Conservation (phyloP, 2,888 invertebrate species). For the Epinotia brunnichana region DNA sequence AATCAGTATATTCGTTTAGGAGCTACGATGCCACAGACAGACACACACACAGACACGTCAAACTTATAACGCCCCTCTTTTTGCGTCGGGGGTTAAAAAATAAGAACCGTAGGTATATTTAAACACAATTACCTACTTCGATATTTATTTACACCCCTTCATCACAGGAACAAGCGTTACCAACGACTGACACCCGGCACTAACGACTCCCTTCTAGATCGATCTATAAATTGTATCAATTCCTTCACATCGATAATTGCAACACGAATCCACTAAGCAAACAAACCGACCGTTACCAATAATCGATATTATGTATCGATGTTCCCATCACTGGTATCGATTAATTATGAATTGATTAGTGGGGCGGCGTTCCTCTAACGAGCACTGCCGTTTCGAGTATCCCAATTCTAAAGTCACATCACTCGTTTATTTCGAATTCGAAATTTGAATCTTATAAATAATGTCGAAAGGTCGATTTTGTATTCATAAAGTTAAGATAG, state of each 20-base stretch:
- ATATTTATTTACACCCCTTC: background rate
- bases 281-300: constrained; percentile 43
- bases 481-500: too few relatives aligned
- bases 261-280: constrained; percentile 35
- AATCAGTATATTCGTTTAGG: too few relatives aligned
- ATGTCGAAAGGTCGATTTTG: background rate
- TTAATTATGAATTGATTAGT: constrained; percentile 45
- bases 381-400: constrained; percentile 30
- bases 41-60: too few relatives aligned
- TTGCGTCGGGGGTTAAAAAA: too few relatives aligned
- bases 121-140: too few relatives aligned
- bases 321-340: constrained; percentile 42
- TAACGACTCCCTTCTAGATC: constrained; percentile 1
- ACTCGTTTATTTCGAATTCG: background rate
- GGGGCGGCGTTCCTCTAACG: constrained; percentile 41
- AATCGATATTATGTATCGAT: constrained; percentile 43
- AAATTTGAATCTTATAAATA: background rate
- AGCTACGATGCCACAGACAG: too few relatives aligned
- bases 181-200: constrained; percentile 1
- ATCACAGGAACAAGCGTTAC: background rate
- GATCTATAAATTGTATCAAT: constrained; percentile 19
- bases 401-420: background rate
- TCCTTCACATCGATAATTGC: constrained; percentile 28
- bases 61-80: too few relatives aligned
- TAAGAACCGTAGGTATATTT: too few relatives aligned